A percentile compares a stretch with the other conserved stretches of the same genome.
Evolutionary conservation across 2,797 vertebrate genomes (phyloP).

Genomic region (Esox masquinongy): DNA sequence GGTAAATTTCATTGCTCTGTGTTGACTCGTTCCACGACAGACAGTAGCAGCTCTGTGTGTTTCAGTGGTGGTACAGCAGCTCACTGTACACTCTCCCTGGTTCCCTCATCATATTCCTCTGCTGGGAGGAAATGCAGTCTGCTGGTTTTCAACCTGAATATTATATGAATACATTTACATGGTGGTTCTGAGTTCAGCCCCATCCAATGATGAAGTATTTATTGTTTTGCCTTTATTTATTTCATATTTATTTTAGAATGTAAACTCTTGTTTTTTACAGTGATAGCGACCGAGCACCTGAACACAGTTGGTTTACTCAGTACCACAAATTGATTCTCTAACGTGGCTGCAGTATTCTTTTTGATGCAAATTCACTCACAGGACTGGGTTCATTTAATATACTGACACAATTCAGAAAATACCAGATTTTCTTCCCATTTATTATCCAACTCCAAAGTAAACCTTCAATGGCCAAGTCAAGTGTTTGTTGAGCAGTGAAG

Average conservation of each 20-base stretch:
- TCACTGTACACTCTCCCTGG: neutral
- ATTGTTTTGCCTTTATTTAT: conserved; percentile 55
- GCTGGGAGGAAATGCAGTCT: conserved; percentile 18
- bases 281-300: conserved; percentile 35
- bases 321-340: neutral
- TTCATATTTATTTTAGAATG: conserved; percentile 51
- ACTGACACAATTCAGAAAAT: neutral
- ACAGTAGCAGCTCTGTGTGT: conserved; percentile 10
- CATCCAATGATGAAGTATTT: conserved; percentile 38
- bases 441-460: neutral
- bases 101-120: neutral
- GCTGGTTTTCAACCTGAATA: conserved; percentile 18
- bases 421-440: neutral
- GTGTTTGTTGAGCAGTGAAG: neutral
- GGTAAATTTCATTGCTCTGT: conserved; percentile 2
- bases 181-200: conserved; percentile 27
- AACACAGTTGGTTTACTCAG: conserved; percentile 5
- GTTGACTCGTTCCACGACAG: conserved; percentile 31
- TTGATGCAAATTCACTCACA: neutral
- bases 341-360: neutral
- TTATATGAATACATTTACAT: neutral
- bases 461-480: neutral
- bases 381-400: neutral
- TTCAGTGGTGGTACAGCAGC: neutral
- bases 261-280: conserved; percentile 38